phyloP scores from a whole-genome alignment of 2,113 vertebrate genomes.

The Sigmodon hispidus region DNA sequence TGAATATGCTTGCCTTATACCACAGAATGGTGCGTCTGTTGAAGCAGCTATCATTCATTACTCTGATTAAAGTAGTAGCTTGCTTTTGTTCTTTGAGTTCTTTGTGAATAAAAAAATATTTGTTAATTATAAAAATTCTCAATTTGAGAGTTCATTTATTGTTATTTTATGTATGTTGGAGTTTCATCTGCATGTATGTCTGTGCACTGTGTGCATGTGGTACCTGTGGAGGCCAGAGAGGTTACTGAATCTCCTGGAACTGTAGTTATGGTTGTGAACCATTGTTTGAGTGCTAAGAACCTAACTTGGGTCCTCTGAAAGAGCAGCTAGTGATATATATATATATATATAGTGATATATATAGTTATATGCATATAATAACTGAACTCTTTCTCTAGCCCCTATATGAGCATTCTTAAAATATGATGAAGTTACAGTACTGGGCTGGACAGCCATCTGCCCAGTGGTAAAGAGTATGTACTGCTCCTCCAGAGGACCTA shows the following conservation, averaged over 20 bases:
- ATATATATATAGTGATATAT: no score
- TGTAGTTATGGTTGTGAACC: background rate
- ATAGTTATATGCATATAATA: no score
- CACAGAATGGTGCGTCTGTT: background rate
- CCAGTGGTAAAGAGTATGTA: background rate
- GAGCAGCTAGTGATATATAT: background rate
- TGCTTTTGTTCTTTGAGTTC: background rate
- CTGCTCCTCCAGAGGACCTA: background rate
- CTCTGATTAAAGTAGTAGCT: background rate
- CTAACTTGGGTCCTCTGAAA: background rate
- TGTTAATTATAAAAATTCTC: background rate
- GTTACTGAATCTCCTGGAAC: background rate
- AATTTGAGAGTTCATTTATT: background rate
- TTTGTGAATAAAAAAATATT: background rate
- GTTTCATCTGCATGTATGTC: background rate
- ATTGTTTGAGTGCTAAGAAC: background rate
- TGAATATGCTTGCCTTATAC: background rate
- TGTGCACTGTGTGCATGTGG: background rate
- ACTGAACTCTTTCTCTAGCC: background rate
- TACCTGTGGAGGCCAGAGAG: background rate
- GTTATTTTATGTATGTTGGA: background rate
- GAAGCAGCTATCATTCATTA: background rate
- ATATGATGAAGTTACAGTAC: background rate
- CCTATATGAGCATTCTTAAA: background rate
- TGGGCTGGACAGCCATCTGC: background rate